Conservation (phyloP, 2,113 vertebrate genomes). For the Percopsis transmontana region DNA sequence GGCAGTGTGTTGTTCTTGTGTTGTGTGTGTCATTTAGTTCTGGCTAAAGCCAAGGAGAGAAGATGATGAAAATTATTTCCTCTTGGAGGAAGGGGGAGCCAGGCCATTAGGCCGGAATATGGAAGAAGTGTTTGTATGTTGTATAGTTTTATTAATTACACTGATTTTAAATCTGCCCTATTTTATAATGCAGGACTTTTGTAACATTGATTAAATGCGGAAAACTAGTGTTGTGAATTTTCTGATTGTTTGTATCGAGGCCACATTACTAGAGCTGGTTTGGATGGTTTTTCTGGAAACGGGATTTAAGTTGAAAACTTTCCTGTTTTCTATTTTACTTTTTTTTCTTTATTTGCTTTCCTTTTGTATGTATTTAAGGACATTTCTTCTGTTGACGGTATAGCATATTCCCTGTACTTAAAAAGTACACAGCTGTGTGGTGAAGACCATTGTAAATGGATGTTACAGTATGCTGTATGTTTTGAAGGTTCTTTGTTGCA, state of each 20-base stretch:
- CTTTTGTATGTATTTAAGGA: constrained; percentile 96
- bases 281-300: constrained; percentile 84
- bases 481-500: constrained; percentile 94
- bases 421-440: constrained; percentile 89
- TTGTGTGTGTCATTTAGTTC: constrained; percentile 86
- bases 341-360: constrained; percentile 66
- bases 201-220: constrained; percentile 99
- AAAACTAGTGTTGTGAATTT: constrained; percentile 97
- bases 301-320: constrained; percentile 98
- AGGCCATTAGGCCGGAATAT: constrained; percentile 74
- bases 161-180: constrained; percentile 99
- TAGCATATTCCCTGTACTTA: constrained; percentile 94
- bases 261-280: constrained; percentile 93
- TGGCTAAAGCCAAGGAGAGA: constrained; percentile 71
- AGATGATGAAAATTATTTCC: constrained; percentile 32
- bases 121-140: constrained; percentile 96
- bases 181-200: constrained; percentile 99
- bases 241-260: constrained; percentile 95
- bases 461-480: constrained; percentile 97
- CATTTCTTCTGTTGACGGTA: constrained; percentile 89
- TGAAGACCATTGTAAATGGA: constrained; percentile 96
- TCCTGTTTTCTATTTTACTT: constrained; percentile 85
- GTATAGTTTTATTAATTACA: constrained; percentile 99
- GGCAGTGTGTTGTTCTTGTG: constrained; percentile 90
- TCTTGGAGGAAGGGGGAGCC: constrained; percentile 25